Conservation (phyloP, 2,113 vertebrate genomes). For the Myotis brandtii region DNA sequence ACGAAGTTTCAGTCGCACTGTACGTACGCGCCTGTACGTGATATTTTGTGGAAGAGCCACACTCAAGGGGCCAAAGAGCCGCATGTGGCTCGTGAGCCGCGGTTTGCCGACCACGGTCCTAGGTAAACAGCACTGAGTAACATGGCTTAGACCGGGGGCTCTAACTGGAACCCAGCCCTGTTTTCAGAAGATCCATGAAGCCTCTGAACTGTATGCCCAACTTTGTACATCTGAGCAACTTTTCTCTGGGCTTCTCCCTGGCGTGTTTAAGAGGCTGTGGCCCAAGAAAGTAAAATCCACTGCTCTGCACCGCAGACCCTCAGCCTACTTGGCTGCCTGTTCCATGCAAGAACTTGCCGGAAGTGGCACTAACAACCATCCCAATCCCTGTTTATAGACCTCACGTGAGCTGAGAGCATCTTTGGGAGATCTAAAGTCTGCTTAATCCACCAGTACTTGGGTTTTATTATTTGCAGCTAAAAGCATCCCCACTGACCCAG, state of each 20-base stretch:
- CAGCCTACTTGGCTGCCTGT: not conserved
- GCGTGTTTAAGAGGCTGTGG: not conserved
- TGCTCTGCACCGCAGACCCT: not conserved
- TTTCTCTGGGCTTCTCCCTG: not conserved
- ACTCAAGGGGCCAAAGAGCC: too few relatives aligned
- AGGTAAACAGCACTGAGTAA: not conserved
- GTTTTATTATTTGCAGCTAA: not conserved
- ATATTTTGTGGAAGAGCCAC: too few relatives aligned
- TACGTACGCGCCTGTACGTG: too few relatives aligned
- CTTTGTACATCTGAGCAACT: not conserved
- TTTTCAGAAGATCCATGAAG: slow-evolving; percentile 5
- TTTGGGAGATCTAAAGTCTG: not conserved
- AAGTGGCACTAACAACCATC: not conserved
- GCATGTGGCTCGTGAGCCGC: too few relatives aligned
- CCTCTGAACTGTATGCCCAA: not conserved
- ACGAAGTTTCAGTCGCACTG: too few relatives aligned
- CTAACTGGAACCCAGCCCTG: not conserved
- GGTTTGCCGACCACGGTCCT: not conserved
- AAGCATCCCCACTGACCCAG: not conserved
- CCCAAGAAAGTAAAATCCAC: not conserved
- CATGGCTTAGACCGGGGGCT: not conserved
- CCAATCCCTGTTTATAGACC: not conserved
- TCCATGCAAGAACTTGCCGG: not conserved
- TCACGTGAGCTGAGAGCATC: not conserved
- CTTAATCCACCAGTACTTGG: not conserved